These are phyloP conservation scores for Thereva unica DNA, from an alignment of 2,888 invertebrate genomes.

Conservation along the genomic window DNA sequence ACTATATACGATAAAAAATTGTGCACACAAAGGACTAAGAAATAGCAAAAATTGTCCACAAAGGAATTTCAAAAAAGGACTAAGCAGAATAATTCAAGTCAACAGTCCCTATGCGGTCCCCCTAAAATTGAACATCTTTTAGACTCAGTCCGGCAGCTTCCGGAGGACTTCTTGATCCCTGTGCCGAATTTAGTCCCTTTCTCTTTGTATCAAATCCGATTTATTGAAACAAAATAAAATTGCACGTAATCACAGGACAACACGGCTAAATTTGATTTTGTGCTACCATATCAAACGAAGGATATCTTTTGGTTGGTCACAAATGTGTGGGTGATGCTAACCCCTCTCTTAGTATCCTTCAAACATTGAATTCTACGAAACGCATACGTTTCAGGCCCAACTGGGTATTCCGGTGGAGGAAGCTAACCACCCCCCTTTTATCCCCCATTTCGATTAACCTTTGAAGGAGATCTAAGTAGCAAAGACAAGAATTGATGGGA, in stretches of 20 bases:
- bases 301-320: constrained; percentile 29
- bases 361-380: constrained; percentile 2
- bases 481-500: constrained; percentile 6
- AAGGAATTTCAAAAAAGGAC: constrained; percentile 2
- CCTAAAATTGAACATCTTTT: not conserved
- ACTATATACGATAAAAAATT: not conserved
- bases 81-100: constrained; percentile 26
- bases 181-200: constrained; percentile 8
- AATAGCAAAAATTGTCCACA: constrained; percentile 17
- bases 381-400: constrained; percentile 6
- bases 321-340: constrained; percentile 3
- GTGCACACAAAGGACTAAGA: not conserved
- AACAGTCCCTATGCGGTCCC: constrained; percentile 4
- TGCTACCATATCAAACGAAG: constrained; percentile 36
- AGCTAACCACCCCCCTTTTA: not conserved
- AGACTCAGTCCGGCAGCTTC: constrained; percentile 13
- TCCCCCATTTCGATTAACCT: constrained; percentile 21
- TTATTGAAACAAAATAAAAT: constrained; percentile 37
- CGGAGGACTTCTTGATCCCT: constrained; percentile 21
- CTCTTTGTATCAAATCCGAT: constrained; percentile 19
- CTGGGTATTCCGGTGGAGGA: not conserved
- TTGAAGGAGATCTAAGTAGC: not conserved
- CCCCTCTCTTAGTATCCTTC: constrained; percentile 4
- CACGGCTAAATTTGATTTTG: constrained; percentile 38
- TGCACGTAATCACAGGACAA: constrained; percentile 28